Percentiles rank a stretch among this genome's conserved stretches.
These are phyloP conservation scores for Lepidochrysops patricia DNA, from an alignment of 2,888 invertebrate genomes.

Conservation along the genomic window DNA sequence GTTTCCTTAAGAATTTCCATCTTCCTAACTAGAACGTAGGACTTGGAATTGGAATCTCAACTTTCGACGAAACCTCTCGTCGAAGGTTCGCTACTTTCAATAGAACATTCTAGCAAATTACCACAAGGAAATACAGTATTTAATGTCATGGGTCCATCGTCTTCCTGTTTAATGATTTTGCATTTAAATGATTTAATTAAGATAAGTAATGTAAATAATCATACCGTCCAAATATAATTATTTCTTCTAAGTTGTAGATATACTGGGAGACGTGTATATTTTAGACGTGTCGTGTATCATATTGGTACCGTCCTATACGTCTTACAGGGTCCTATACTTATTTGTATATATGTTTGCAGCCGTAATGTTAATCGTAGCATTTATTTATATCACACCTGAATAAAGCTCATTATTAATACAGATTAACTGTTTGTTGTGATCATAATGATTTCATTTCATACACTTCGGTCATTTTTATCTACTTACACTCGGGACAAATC, in stretches of 20 bases:
- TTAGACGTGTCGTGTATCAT: background rate
- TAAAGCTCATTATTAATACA: constrained; percentile 50
- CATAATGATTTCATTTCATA: background rate
- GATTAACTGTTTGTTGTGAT: constrained; percentile 18
- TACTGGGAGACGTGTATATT: background rate
- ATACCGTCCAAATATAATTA: constrained; percentile 57
- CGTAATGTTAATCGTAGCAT: constrained; percentile 43
- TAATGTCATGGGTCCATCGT: background rate
- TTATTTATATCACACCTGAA: constrained; percentile 70
- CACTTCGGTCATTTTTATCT: background rate
- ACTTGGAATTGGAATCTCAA: background rate
- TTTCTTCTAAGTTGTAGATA: constrained; percentile 12
- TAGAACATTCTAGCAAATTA: background rate
- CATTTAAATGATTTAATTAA: constrained; percentile 4
- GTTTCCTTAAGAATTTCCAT: background rate
- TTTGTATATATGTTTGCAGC: constrained; percentile 36
- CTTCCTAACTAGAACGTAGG: background rate
- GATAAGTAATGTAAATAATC: constrained; percentile 24
- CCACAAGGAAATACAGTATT: background rate
- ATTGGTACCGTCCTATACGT: constrained; percentile 31
- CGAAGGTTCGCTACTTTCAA: background rate
- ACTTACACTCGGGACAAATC: background rate
- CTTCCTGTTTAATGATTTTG: constrained; percentile 14
- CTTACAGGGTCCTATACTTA: constrained; percentile 61
- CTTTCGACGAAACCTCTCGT: background rate